Evolutionary conservation across 2,888 invertebrate species (phyloP), one percentile per base, ranked within the genome.

Genomic region (Melipona beecheii): DNA sequence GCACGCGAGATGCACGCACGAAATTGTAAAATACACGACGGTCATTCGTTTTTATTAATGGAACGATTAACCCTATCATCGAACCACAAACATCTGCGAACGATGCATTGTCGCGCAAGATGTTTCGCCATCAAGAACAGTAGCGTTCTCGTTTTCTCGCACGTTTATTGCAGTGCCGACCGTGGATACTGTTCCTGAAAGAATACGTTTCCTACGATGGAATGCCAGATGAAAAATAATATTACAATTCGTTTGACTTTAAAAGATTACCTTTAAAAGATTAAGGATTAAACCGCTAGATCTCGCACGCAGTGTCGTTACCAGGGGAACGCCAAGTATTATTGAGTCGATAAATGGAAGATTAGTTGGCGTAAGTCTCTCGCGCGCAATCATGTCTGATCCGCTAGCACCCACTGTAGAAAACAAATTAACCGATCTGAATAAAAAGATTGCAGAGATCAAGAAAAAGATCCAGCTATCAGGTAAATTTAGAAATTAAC

Each of bases 391-490:
- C 73, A 94, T 94, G 94, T 90, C 93, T 66, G 91, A 93, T 79
- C 91, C 84, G 70, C 78, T 91, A 43, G 70, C 89, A 31, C 75
- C 86, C 36, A 86, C 86, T 54, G 93, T 94, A 11, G 96, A 96
- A 83, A 95, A 95, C 66, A 93, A 93, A 86, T 94, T 97, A 62
- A 95, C 95, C 36, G 95, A 95, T 75, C 95, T 97, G 73, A 97
- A 97, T 93, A 97, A 96, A 88, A 97, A 97, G 95, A 97, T 98
- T 93, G 96, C 97, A 92, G 97, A 98, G 95, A 96, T 98, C 78
- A 98, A 98, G 94, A 98, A 98, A 95, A 97, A 97, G 94, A 97
- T 98, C 93, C 97, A 97, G 91, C 94, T 98, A 85, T 97, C 97
- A 93, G 98, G 98, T 97, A 92, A 93, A 94, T 6, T 17, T 2